Evolutionary conservation across 2,113 vertebrate species (phyloP).

Genomic region (Microtus ochrogaster): DNA sequence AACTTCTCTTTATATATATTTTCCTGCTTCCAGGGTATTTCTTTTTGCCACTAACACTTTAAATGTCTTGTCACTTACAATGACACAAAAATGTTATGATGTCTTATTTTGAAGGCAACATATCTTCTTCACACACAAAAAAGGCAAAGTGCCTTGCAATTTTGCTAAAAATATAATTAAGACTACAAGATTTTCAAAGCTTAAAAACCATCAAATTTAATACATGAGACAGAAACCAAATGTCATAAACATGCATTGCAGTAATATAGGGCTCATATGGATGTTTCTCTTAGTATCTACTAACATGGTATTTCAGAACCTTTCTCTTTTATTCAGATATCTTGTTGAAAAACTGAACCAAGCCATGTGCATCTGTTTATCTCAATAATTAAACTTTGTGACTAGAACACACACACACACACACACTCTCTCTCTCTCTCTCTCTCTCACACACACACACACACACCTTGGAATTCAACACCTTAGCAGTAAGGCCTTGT

Average conservation of each 20-base stretch:
- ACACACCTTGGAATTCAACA: not conserved
- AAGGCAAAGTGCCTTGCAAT: conserved; percentile 59
- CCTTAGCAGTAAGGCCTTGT: not conserved
- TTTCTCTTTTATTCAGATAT: not conserved
- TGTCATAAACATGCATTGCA: not conserved
- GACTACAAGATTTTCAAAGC: conserved; percentile 27
- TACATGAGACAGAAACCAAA: not conserved
- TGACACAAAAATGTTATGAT: conserved; percentile 53
- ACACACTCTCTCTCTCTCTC: no score
- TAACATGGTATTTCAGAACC: not conserved
- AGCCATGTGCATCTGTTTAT: not conserved
- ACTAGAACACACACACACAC: not conserved
- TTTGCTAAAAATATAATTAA: conserved; percentile 57
- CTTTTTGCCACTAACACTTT: conserved; percentile 64
- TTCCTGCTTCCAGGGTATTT: conserved; percentile 64
- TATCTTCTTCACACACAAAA: conserved; percentile 65
- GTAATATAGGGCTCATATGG: not conserved
- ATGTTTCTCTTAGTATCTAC: conserved; percentile 22
- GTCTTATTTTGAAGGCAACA: conserved; percentile 60
- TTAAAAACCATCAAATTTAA: conserved; percentile 60
- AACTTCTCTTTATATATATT: conserved; percentile 50
- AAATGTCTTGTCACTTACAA: conserved; percentile 70
- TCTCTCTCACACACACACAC: no score
- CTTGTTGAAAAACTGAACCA: not conserved
- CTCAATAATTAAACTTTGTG: not conserved